Conservation (phyloP, 2,888 invertebrate species). For the Cabera pusaria region DNA sequence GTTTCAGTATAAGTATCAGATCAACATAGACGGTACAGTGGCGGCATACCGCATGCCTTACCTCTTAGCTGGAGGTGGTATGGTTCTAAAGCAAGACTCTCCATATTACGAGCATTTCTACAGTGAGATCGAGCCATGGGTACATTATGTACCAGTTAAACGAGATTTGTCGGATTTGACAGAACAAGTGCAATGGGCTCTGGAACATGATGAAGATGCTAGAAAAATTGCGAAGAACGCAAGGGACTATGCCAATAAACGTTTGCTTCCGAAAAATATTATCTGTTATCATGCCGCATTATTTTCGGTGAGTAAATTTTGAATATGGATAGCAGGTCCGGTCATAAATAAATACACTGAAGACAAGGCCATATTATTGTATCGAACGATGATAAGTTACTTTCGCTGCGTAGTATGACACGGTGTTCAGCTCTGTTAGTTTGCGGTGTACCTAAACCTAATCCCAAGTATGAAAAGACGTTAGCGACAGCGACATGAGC, state of each 20-base stretch:
- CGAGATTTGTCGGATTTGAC: conserved; percentile 91
- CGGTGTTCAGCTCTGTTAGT: too few relatives aligned
- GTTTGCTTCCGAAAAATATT: conserved; percentile 92
- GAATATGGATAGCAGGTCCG: too few relatives aligned
- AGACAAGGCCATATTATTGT: too few relatives aligned
- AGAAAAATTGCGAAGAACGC: conserved; percentile 86
- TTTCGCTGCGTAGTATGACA: too few relatives aligned
- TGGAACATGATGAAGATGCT: conserved; percentile 87
- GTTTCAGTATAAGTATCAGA: conserved; percentile 95
- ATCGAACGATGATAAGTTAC: too few relatives aligned
- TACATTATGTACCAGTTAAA: conserved; percentile 93
- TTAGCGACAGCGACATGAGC: too few relatives aligned
- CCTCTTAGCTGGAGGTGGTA: conserved; percentile 92
- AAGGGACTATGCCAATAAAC: conserved; percentile 87
- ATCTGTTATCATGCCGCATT: conserved; percentile 92
- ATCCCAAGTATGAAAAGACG: too few relatives aligned
- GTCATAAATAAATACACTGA: too few relatives aligned
- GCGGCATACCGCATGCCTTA: conserved; percentile 98
- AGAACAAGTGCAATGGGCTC: conserved; percentile 91
- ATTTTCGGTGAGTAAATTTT: conserved; percentile 64
- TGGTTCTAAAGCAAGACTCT: conserved; percentile 96
- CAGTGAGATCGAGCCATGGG: conserved; percentile 86
- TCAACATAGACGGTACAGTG: conserved; percentile 97
- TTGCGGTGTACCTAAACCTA: too few relatives aligned
- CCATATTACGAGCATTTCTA: conserved; percentile 98